Conservation (phyloP, 2,113 vertebrate species). For the Petromus typicus region DNA sequence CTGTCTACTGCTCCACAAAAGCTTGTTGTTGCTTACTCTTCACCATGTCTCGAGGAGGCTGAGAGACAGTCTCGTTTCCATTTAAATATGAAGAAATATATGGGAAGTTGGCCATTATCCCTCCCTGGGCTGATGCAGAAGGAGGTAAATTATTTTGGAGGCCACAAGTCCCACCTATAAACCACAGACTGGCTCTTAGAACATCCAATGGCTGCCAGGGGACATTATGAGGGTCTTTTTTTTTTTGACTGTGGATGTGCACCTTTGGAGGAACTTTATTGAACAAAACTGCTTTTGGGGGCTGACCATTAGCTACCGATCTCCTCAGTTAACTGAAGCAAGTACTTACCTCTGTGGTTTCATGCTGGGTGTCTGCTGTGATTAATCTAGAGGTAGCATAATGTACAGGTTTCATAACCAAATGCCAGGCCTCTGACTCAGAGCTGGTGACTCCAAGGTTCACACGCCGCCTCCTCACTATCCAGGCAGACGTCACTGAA, state of each 20-base stretch:
- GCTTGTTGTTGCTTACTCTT: not conserved
- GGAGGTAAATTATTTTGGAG: not conserved
- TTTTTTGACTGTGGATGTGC: not conserved
- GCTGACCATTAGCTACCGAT: not conserved
- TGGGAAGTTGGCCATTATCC: not conserved
- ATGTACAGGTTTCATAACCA: not conserved
- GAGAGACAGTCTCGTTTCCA: not conserved
- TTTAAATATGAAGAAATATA: not conserved
- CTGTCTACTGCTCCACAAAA: not conserved
- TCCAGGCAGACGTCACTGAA: not conserved
- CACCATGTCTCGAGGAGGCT: not conserved
- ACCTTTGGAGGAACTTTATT: not conserved
- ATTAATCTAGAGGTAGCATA: not conserved
- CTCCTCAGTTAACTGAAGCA: not conserved
- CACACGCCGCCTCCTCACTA: rapidly evolving
- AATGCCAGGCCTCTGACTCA: not conserved
- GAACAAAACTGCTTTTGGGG: not conserved
- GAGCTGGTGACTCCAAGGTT: not conserved
- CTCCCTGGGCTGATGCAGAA: not conserved
- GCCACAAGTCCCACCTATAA: not conserved
- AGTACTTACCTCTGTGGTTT: not conserved
- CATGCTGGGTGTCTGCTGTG: not conserved
- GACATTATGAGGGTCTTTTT: not conserved
- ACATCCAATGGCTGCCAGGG: not conserved
- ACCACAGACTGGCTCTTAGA: not conserved